Base-by-base conservation (phyloP, 1,140 invertebrate genomes). In the Drosophila pruinosa region DNA sequence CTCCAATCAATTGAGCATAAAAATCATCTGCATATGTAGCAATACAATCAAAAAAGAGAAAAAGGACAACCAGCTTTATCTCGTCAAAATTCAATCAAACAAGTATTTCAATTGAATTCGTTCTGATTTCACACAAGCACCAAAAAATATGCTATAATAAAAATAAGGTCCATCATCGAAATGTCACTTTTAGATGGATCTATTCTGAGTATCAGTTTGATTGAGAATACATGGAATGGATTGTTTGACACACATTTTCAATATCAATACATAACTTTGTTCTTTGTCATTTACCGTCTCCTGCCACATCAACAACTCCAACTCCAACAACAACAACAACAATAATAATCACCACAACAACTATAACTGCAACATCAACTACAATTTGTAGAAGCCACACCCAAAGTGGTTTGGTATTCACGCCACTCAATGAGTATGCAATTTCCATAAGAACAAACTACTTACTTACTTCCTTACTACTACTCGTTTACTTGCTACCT, bases 361-460 rank as follows among this genome's bases (percentile, higher is more conserved):
- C 53, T 22, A 7, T 39, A 54, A 69, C 50, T 21, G 12, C 14
- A 19, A 62, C 34, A 21, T 61, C 62, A 76, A 67, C 63, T 53
- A 65, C 64, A 70, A 80, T 58, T 65, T 67, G 21, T 38, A 80
- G 78, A 63, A 85, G 82, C 82, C 82, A 89, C 75, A 79, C 79
- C 73, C 85, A 82, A 70, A 91, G 89, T 82, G 89, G 89, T 88
- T 73, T 91, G 86, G 89, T 91, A 75, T 83, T 91, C 69, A 85
- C 89, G 69, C 89, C 89, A 79, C 89, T 91, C 79, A 91, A 91
- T 89, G 86, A 91, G 89, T 91, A 91, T 85, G 89, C 82, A 82
- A 88, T 75, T 88, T 74, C 57, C 41, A 45, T 61, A 54, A 63
- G 26, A 75, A 68, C 68, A 74, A 78, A 79, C 67, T 83, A 77